A percentile compares a stretch with the other conserved stretches of the same genome.
Evolutionary conservation across 2,888 invertebrate species (phyloP).

Genomic region (Drosophila rellima): DNA sequence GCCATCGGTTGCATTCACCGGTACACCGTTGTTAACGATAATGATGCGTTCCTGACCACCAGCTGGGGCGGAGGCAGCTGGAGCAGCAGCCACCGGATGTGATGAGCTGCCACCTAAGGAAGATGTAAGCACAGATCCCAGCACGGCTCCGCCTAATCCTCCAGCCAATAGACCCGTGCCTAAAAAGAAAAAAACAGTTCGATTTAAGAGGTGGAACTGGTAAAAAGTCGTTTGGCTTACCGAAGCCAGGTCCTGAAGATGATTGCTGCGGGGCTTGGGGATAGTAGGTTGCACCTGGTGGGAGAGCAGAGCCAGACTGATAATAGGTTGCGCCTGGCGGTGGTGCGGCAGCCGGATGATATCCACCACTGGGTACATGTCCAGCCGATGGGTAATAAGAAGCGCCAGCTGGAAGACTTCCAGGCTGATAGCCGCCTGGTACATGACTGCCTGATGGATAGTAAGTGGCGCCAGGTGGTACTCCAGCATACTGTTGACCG

Average conservation of each 20-base stretch:
- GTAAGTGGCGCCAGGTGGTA: slow-evolving; percentile 67
- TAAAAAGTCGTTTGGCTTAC: slow-evolving; percentile 61
- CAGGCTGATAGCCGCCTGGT: slow-evolving; percentile 65
- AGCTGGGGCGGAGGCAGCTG: slow-evolving; percentile 48
- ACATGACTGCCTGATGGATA: slow-evolving; percentile 58
- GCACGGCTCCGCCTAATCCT: slow-evolving; percentile 83
- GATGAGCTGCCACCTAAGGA: slow-evolving; percentile 73
- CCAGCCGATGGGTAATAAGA: slow-evolving; percentile 67
- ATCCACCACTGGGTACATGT: slow-evolving; percentile 45
- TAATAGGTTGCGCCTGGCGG: slow-evolving; percentile 79
- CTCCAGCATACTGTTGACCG: slow-evolving; percentile 68
- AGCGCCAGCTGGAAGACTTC: slow-evolving; percentile 68
- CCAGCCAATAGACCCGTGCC: slow-evolving; percentile 84
- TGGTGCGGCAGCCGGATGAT: slow-evolving; percentile 68
- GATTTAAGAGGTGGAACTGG: background rate
- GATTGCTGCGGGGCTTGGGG: slow-evolving; percentile 80
- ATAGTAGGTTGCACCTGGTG: slow-evolving; percentile 78
- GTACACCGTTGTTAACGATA: slow-evolving; percentile 84
- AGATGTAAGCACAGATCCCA: slow-evolving; percentile 84
- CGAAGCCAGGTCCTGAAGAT: slow-evolving; percentile 84
- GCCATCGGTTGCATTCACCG: slow-evolving; percentile 71
- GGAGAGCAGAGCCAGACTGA: slow-evolving; percentile 71
- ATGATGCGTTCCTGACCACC: slow-evolving; percentile 82
- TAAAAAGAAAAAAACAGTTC: slow-evolving; percentile 28
- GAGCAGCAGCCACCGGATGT: slow-evolving; percentile 67